phyloP scores from a whole-genome alignment of 2,797 vertebrate genomes.

The Sebastiscus tertius region DNA sequence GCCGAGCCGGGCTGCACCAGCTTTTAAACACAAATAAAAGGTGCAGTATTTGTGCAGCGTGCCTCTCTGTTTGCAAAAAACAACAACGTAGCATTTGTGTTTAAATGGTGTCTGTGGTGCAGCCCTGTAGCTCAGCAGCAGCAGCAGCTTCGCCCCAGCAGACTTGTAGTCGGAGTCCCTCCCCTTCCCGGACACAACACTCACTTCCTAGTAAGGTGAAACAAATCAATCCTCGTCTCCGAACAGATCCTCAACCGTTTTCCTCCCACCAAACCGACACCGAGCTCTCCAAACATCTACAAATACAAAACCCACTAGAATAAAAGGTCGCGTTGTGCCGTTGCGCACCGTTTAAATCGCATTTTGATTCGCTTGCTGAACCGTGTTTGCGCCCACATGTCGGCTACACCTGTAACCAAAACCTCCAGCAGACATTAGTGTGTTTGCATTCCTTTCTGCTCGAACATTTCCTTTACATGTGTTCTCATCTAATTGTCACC shows the following conservation, averaged over 20 bases:
- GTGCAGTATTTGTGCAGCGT: not conserved
- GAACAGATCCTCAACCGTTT: slow-evolving; percentile 37
- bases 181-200: slow-evolving; percentile 94
- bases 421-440: not conserved
- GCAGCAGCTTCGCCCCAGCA: slow-evolving; percentile 54
- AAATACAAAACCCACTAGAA: not conserved
- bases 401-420: not conserved
- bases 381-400: not conserved
- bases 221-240: slow-evolving; percentile 92
- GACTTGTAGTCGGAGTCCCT: slow-evolving; percentile 84
- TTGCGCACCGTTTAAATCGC: not conserved
- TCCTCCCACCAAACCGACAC: slow-evolving; percentile 11
- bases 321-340: not conserved
- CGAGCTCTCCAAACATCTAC: not conserved
- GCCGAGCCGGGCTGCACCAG: slow-evolving; percentile 1
- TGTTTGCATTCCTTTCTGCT: not conserved
- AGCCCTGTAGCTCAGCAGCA: slow-evolving; percentile 47
- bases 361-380: not conserved
- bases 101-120: slow-evolving; percentile 33
- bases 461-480: not conserved
- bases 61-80: not conserved
- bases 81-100: slow-evolving; percentile 18
- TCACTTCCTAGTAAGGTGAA: slow-evolving; percentile 97
- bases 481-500: slow-evolving; percentile 11
- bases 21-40: not conserved